Base-by-base conservation (phyloP, 2,113 vertebrate genomes). In the Chaetura pelagica region DNA sequence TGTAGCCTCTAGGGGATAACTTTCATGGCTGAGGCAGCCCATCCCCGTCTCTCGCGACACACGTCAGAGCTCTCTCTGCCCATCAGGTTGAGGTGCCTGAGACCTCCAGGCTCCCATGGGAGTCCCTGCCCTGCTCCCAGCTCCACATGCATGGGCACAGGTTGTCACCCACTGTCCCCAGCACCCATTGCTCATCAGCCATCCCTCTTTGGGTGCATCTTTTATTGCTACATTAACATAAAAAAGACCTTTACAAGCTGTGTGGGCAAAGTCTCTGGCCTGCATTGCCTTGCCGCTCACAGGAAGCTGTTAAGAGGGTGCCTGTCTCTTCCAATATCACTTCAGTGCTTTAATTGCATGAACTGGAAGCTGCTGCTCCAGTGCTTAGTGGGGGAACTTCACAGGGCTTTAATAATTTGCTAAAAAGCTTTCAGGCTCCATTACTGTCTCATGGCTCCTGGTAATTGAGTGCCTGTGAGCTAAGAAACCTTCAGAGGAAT, bases 391-490 rank as follows among this genome's bases (percentile, higher is more conserved):
- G 27, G 38, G 38, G 40, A 94, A 89, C 80, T 90, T 96, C 15
- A 3, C 85, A 75, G 57, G 71, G 55, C 57, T 94, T 93, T 93
- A 81, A 91, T 95, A 51, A 92, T 71, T 86, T 86, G 80, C 83
- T 90, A 75, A 92, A 96, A 96, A 80, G 92, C 95, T 96, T 95
- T 96, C 24, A 21, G 93, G 90, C 75, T 95, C 34, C 57, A 68
- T 96, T 96, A 84, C 64, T n/a, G 4, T 91, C 93, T 92, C 61
- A 3, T 48, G 66, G 61, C 64, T 81, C 57, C 77, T 61, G 64
- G 63, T 78, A 94, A 90, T 75, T 78, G 83, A 67, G 62, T 83
- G 84, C 51, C 42, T 74, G 93, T 10, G 30, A 87, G 48, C 34
- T 66, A 74, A 85, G 67, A 85, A 93, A 72, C 69, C 66, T 54